Base-by-base conservation (phyloP, 2,797 vertebrate species). In the Urophycis tenuis region DNA sequence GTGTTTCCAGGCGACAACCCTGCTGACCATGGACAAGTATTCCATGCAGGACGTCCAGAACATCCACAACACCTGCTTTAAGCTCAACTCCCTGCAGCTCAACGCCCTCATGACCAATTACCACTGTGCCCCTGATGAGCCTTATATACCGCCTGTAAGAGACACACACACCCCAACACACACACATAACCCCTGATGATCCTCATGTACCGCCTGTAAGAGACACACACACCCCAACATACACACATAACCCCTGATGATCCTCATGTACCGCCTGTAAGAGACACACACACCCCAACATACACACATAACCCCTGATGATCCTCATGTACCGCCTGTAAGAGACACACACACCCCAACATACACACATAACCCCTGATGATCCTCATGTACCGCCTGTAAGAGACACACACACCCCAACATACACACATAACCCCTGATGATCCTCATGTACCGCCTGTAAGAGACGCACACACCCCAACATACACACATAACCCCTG, bases 21-120 rank as follows among this genome's bases (percentile, higher is more conserved):
- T 99, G 82, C 95, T 99, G 78, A 99, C 98, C 17, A 99, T 99
- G 97, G 96, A 99, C 82, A 99, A 99, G 78, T 99, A 99, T 33
- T 95, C 95, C 25, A 93, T 95, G 86, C 95, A 96, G 75, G 98
- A 99, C 67, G 94, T 96, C 77, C 95, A 96, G 82, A 95, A 93
- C 87, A 96, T 99, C 87, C 96, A 95, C 84, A 99, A 96, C 88
- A 97, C 98, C 81, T 99, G 98, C 92, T 99, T 99, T 88, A 99
- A 99, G 87, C 91, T 99, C 84, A 99, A 99, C 89, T 99, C 98
- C 1, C 89, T 99, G 83, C 98, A 99, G 84, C 95, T 99, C 0
- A 95, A 97, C 31, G 98, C 97, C 49, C 91, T 99, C 78, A 87
- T 99, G 88, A 95, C 94, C 85, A 99, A 98, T 90, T 99, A 99